Evolutionary conservation across 2,888 invertebrate genomes (phyloP).

Genomic region (Epiblema foenella): DNA sequence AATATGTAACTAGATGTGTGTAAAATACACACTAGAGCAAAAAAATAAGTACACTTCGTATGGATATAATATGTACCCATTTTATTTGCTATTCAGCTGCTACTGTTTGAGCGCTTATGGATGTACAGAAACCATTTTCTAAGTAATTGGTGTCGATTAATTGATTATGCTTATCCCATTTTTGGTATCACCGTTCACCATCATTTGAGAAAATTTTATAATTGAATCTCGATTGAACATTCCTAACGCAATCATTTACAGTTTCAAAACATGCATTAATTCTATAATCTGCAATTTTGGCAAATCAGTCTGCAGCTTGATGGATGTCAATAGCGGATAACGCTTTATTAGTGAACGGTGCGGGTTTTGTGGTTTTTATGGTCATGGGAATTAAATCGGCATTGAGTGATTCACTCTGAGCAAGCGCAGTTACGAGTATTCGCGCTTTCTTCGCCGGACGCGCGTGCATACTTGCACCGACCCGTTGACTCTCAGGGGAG

Average conservation of each 20-base stretch:
- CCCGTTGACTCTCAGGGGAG: conserved; percentile 3
- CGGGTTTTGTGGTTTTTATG: neutral
- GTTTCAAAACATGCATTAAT: neutral
- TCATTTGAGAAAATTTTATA: neutral
- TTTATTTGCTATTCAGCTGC: too few species aligned
- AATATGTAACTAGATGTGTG: too few species aligned
- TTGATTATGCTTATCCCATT: neutral
- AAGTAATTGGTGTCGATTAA: neutral
- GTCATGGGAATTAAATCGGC: conserved; percentile 23
- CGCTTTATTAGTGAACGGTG: conserved; percentile 11
- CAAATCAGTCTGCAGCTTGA: neutral
- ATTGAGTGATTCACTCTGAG: conserved; percentile 18
- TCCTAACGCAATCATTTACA: neutral
- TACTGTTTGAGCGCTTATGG: neutral
- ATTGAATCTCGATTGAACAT: neutral
- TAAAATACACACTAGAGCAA: too few species aligned
- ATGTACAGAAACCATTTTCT: neutral
- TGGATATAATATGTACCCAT: too few species aligned
- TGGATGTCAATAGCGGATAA: neutral
- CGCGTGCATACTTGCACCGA: conserved; percentile 28
- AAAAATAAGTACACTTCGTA: too few species aligned
- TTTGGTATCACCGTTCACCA: neutral
- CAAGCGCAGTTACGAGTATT: conserved; percentile 4
- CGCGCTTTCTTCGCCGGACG: conserved; percentile 22
- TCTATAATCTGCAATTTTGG: neutral